Base-by-base conservation (phyloP, 2,113 vertebrate species). In the Archocentrus centrarchus region DNA sequence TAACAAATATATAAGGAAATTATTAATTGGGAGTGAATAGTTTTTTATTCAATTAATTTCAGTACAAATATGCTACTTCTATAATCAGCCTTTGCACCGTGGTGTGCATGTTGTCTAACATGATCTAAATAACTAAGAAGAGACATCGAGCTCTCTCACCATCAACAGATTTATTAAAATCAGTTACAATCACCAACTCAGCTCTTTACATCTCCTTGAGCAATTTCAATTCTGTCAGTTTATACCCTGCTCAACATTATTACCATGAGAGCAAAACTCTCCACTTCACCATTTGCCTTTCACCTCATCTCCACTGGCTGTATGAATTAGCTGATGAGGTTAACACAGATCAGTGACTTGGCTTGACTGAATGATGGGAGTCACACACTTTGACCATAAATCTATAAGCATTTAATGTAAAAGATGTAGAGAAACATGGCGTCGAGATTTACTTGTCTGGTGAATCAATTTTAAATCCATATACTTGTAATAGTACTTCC, bases 261-360 rank as follows among this genome's bases (percentile, higher is more conserved):
- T 27, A 76, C 24, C 47, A 55, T 0, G 27, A 35, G 6, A 73
- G 47, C 17, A 39, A 59, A 75, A 68, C 47, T 58, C 37, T 77
- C 62, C 14, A 7, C 24, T 47, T 80, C 20, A 63, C 32, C n/a
- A 2, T 30, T 77, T 79, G 64, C 76, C 75, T 83, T 75, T 83
- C 6, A 78, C 39, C 70, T 86, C 17, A 39, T 82, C 61, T 62
- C n/a, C 59, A 63, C 9, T 8, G 53, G 53, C 37, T 60, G 47
- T 63, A 76, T 63, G 58, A 86, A 85, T 86, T 32, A 77, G 53
- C 68, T 20, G 47, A 80, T 58, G 61, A 92, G 77, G 86, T 88
- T 61, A 82, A 62, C 14, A 6, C 9, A 68, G 47, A 84, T 89
- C 80, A 81, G 86, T 83, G 83, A 58, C 73, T 78, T 59, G 60